phyloP scores from a whole-genome alignment of 2,888 invertebrate genomes.

The Dermolepida albohirtum region DNA sequence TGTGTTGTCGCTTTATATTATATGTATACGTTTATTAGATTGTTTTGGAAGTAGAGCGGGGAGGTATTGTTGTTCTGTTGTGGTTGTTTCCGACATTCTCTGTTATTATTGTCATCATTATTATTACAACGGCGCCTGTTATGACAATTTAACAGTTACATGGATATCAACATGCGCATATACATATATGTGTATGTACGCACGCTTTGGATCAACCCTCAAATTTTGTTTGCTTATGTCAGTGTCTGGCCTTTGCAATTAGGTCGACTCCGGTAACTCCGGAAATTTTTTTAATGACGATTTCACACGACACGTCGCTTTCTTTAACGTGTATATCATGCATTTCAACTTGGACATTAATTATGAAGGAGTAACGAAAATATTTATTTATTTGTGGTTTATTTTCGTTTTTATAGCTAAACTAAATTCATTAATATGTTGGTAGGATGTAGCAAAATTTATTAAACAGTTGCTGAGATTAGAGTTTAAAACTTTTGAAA shows the following conservation, averaged over 20 bases:
- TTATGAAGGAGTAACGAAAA: no score
- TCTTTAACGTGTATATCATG: constrained; percentile 19
- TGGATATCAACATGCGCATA: constrained; percentile 16
- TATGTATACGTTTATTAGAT: constrained; percentile 36
- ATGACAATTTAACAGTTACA: constrained; percentile 43
- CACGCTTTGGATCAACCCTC: constrained; percentile 1
- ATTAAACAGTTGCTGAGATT: no score
- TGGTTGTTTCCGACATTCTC: constrained; percentile 38
- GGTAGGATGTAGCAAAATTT: no score
- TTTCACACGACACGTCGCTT: constrained; percentile 22
- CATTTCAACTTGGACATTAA: not conserved
- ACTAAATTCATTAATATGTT: no score
- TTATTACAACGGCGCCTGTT: constrained; percentile 37
- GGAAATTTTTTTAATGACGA: constrained; percentile 26
- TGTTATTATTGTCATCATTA: constrained; percentile 36
- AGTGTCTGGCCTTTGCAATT: constrained; percentile 38
- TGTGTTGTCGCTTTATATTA: constrained; percentile 16
- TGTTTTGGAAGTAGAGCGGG: constrained; percentile 38
- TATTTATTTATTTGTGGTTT: no score
- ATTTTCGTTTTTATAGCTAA: no score
- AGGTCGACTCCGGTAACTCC: constrained; percentile 30
- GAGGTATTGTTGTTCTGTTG: constrained; percentile 38
- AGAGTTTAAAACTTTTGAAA: no score
- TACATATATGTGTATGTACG: not conserved
- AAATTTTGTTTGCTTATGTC: constrained; percentile 44